Evolutionary conservation across 2,113 vertebrate species (phyloP).

Genomic region (Pyrgilauda ruficollis): DNA sequence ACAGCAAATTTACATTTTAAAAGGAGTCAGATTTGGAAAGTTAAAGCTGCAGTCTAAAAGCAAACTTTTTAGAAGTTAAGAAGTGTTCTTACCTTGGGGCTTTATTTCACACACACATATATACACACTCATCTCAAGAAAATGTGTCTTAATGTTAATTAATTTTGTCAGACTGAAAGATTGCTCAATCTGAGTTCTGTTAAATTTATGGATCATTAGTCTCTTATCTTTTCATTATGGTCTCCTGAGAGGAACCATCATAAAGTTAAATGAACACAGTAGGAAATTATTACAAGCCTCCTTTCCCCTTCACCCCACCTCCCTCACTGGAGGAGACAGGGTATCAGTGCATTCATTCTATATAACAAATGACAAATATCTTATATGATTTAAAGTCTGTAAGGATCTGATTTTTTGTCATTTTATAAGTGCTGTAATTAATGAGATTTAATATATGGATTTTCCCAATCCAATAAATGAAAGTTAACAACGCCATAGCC

Average conservation of each 20-base stretch:
- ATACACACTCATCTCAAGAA: not conserved
- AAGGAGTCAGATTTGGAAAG: not conserved
- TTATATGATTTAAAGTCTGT: not conserved
- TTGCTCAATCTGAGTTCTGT: slow-evolving; percentile 44
- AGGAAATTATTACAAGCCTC: slow-evolving; percentile 45
- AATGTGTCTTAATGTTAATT: slow-evolving; percentile 63
- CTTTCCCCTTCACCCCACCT: not conserved
- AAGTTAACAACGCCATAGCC: not conserved
- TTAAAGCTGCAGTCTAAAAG: not conserved
- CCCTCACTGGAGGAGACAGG: not conserved
- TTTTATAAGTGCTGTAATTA: not conserved
- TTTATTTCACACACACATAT: not conserved
- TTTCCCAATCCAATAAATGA: not conserved
- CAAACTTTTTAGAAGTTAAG: not conserved
- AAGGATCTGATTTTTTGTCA: not conserved
- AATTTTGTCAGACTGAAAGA: slow-evolving; percentile 62
- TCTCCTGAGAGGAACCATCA: slow-evolving; percentile 57
- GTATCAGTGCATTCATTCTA: not conserved
- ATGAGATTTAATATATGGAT: not conserved
- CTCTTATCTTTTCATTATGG: slow-evolving; percentile 55
- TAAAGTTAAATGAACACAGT: slow-evolving; percentile 63
- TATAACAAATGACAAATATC: not conserved
- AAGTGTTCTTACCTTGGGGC: not conserved
- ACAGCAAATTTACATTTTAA: not conserved
- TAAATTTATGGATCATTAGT: slow-evolving; percentile 66